Evolutionary conservation across 2,797 vertebrate genomes (phyloP), one percentile per base, ranked within the genome.

Genomic region (Phataginus tricuspis): DNA sequence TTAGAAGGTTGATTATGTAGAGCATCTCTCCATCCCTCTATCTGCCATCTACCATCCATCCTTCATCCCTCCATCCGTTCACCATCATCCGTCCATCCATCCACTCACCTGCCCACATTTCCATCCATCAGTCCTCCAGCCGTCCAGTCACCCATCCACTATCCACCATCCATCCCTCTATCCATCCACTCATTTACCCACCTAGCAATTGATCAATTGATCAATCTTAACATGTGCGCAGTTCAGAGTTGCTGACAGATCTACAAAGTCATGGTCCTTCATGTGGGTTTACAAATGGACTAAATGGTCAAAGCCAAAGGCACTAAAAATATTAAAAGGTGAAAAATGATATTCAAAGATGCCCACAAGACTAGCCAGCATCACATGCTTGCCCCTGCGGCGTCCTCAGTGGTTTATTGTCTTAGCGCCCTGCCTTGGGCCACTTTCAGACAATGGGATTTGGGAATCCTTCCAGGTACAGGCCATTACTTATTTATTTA

Each of bases 371-470:
- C 13, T 37, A 29, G 51, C 8, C 27, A n/a, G 71, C 19, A 3
- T 13, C 21, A 4, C 37, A 9, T 2, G 16, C 5, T 16, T 23
- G 11, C 39, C 37, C 61, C 55, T 1, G 13, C 5, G 34, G 13
- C 4, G 25, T 37, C 37, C n/a, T n/a, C 4, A 1, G 15, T 25
- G 18, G 18, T 16, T 53, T 5, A 5, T 25, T 1, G 2, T 49
- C 45, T 61, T 31, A 64, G 23, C 16, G 2, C 23, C 37, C 8
- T 2, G 2, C 45, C 16, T 49, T 25, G 8, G 7, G 5, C 19
- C 29, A 25, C 15, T 37, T 72, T 78, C 31, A 37, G 66, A 94
- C 15, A 13, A 0, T 2, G 12, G 45, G 16, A 55, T 80, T 64
- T 42, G 1, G 4, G 39, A 68, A 29, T 72, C 29, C 49, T 57